A percentile compares a stretch with the other conserved stretches of the same genome.
Conservation (phyloP, 2,113 vertebrate genomes). For the Melanostigma gelatinosum region DNA sequence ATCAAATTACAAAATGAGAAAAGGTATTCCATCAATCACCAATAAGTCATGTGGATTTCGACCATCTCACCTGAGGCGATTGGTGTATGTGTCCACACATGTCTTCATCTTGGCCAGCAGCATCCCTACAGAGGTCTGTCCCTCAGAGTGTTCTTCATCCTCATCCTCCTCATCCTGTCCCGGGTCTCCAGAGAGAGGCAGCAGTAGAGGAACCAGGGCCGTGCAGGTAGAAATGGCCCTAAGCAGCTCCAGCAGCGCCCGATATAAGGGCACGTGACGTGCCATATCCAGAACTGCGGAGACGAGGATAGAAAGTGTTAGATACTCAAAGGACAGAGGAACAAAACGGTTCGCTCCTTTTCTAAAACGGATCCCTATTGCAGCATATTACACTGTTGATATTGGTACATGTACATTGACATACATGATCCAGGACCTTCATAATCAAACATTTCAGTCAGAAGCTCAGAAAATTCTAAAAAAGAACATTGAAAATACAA, state of each 20-base stretch:
- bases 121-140: conserved; percentile 95
- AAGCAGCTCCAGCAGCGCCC: conserved; percentile 93
- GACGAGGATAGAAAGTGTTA: background rate
- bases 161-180: conserved; percentile 85
- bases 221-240: conserved; percentile 95
- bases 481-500: background rate
- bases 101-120: conserved; percentile 99
- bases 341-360: background rate
- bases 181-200: conserved; percentile 90
- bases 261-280: conserved; percentile 95
- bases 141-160: conserved; percentile 91
- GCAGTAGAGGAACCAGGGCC: conserved; percentile 91
- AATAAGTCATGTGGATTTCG: background rate
- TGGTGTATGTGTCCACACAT: conserved; percentile 98
- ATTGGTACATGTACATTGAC: background rate
- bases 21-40: background rate
- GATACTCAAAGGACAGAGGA: background rate
- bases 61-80: conserved; percentile 90
- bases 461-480: background rate
- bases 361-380: background rate
- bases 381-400: background rate
- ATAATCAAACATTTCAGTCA: background rate
- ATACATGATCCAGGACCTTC: background rate
- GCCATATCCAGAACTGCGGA: conserved; percentile 95
- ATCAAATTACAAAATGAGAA: background rate